Evolutionary conservation across 2,888 invertebrate species (phyloP).

Genomic region (Mesorhabditis belari): DNA sequence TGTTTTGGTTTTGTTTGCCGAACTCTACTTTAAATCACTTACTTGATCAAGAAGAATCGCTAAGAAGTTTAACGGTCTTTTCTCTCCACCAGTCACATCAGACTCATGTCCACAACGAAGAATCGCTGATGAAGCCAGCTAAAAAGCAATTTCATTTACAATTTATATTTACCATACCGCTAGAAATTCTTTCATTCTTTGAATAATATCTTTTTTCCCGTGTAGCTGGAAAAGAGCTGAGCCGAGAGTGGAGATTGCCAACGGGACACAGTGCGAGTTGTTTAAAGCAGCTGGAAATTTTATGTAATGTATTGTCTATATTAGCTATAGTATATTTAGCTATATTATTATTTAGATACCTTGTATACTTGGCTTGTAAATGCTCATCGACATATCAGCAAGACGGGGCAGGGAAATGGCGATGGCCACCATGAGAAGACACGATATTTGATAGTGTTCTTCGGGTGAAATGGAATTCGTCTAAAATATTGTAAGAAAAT

Average conservation of each 20-base stretch:
- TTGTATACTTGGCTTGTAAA: slow-evolving; percentile 22
- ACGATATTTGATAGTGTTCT: slow-evolving; percentile 64
- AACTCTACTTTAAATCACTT: background rate
- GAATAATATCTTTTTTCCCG: slow-evolving; percentile 89
- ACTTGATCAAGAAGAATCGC: background rate
- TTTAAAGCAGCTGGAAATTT: slow-evolving; percentile 63
- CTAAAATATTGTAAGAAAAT: background rate
- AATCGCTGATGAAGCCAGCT: background rate
- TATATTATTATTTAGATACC: too few species aligned
- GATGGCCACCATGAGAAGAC: slow-evolving; percentile 94
- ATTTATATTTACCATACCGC: slow-evolving; percentile 57
- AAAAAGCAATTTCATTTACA: background rate
- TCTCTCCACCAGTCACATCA: background rate
- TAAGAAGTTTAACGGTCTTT: background rate
- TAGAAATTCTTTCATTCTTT: slow-evolving; percentile 88
- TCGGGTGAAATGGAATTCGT: slow-evolving; percentile 12
- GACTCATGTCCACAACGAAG: too few species aligned
- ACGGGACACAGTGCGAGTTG: slow-evolving; percentile 95
- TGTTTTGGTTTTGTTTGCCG: too few species aligned
- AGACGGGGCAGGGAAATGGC: slow-evolving; percentile 93
- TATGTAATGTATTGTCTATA: too few species aligned
- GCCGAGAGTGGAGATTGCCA: slow-evolving; percentile 89
- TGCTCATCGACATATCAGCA: slow-evolving; percentile 77
- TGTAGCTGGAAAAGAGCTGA: slow-evolving; percentile 93
- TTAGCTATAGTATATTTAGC: too few species aligned